Evolutionary conservation across 2,797 vertebrate species (phyloP), one percentile per base, ranked within the genome.

Genomic region (Myotis vivesi): DNA sequence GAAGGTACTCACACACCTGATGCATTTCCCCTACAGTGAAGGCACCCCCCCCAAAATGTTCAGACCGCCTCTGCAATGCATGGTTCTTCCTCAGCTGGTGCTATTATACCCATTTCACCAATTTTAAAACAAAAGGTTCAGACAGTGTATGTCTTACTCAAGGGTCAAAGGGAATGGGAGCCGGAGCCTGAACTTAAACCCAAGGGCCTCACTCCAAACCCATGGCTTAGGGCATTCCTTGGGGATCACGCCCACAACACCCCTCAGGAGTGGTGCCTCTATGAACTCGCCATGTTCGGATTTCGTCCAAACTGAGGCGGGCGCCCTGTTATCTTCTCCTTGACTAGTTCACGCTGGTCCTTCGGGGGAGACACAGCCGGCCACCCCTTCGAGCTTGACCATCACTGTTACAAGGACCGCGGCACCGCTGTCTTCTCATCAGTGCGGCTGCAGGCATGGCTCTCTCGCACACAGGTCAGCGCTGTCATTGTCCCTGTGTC

Each of bases 171-270:
- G 38, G 7, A 1, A 2, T 8, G 25, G 46, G 46, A 68, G 6
- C 17, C 44, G 1, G 19, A n/a, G 25, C 64, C 69, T 25, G 46
- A 44, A 62, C 16, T 25, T n/a, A 59, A 73, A 12, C 19, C 6
- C 2, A 4, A 30, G 23, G 0, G 41, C 33, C 51, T 73, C 44
- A 1, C 44, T 33, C 23, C 0, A 23, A 16, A n/a, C 8, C 25
- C 3, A 7, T n/a, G 46, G n/a, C 72, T 64, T 7, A 8, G 36
- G 49, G 28, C 20, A 1, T 8, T 68, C 41, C 16, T 69, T 13
- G 51, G 12, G 15, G 25, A 2, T 12, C 53, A 0, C 1, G 38
- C 1, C 66, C 5, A n/a, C 12, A 1, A 0, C 1, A 0, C 11
- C 41, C n/a, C 22, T n/a, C 4, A 36, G 23, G 25, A 28, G 20